Conservation (phyloP, 2,113 vertebrate species). For the Tichodroma muraria region DNA sequence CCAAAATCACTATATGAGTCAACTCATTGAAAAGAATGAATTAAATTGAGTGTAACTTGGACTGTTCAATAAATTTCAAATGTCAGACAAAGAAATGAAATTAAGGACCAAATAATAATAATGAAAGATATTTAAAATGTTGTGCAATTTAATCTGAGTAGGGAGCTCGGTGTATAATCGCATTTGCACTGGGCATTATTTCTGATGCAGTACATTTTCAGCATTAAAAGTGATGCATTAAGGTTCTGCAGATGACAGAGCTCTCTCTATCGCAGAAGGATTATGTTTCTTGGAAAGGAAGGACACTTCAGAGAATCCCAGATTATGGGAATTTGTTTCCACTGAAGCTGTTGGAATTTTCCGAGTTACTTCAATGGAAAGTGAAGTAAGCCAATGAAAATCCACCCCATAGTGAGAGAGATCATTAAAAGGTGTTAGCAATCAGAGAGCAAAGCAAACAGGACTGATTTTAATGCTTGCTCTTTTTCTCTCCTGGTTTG, state of each 20-base stretch:
- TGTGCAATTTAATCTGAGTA: neutral
- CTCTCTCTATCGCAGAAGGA: neutral
- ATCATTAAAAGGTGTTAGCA: neutral
- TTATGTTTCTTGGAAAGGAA: constrained; percentile 11
- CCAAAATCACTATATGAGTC: neutral
- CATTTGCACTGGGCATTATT: neutral
- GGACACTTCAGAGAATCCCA: constrained; percentile 4
- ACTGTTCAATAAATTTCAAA: neutral
- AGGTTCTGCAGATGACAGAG: neutral
- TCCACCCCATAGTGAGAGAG: neutral
- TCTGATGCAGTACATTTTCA: neutral
- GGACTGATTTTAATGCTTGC: neutral
- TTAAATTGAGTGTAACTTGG: neutral
- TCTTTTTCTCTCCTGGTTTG: neutral
- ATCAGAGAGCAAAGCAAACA: neutral
- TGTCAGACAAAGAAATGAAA: neutral
- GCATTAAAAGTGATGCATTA: neutral
- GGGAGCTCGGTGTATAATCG: neutral
- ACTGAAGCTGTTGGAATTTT: constrained; percentile 33
- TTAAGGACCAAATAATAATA: neutral
- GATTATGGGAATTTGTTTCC: neutral
- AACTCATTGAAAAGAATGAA: neutral
- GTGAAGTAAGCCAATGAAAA: constrained; percentile 14
- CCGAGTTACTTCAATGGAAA: constrained; percentile 30
- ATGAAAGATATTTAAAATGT: neutral